Evolutionary conservation across 2,113 vertebrate species (phyloP), one percentile per base, ranked within the genome.

Genomic region (Sclerurus mexicanus): DNA sequence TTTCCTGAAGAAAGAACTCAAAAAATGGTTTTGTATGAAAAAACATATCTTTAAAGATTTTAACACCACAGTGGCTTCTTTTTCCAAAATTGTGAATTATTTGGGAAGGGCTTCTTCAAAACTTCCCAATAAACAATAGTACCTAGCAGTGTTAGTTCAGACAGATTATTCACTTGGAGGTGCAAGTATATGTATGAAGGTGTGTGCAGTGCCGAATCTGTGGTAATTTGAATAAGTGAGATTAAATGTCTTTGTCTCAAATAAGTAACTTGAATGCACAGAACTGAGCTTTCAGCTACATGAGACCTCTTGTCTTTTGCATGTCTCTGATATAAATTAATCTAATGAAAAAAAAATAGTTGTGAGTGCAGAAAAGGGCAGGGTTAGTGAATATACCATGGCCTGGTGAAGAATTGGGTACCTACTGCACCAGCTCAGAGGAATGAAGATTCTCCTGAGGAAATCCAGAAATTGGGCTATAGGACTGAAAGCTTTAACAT

Each of bases 321-420:
- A 39, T 71, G 16, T 44, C 20, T 62, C 27, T 67, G 40, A 33
- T 64, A 20, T 67, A 77, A 86, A 49, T 13, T 71, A 27, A 24
- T 40, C 1, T 3, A 30, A 63, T 42, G 16, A 74, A 95, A 56
- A 60, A 23, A 60, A 23, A 8, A 13, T 6, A 44, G 7, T 28
- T 46, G 7, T 31, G 28, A 58, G 18, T 7, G 12, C 5, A 16
- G 66, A 60, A 72, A 62, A 40, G 10, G 12, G 7, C 53, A 69
- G 27, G 17, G 24, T 37, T 72, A 44, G 27, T 8, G 7, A 86
- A 66, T 25, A 37, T 17, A 9, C 14, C 7, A 0, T 37, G 14
- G 6, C 3, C 7, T 53, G 18, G 4, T 21, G 47, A 39, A 37
- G 31, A 64, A 19, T 37, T 0, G 0, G 35, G 10, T 49, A 58